Evolutionary conservation across 2,113 vertebrate genomes (phyloP).

Genomic region (Heptranchias perlo): DNA sequence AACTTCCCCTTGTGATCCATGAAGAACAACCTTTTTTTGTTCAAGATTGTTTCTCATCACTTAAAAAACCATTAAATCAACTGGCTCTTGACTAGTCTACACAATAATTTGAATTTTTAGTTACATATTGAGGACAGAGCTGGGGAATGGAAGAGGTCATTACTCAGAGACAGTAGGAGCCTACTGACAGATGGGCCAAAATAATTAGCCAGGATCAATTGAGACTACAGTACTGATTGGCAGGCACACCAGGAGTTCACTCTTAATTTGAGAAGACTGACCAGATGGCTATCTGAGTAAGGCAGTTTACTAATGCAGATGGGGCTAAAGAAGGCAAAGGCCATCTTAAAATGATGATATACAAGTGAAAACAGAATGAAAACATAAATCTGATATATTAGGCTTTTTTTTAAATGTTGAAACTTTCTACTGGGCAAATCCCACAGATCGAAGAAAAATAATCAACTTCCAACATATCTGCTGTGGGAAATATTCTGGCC

Average conservation of each 20-base stretch:
- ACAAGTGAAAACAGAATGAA: background rate
- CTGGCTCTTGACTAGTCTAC: background rate
- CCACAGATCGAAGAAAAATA: background rate
- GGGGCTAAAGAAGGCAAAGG: background rate
- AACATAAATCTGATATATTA: background rate
- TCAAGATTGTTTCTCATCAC: background rate
- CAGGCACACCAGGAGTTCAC: slow-evolving; percentile 5
- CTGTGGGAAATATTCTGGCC: background rate
- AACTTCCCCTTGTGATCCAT: background rate
- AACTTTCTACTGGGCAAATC: background rate
- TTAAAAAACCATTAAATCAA: background rate
- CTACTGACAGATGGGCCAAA: background rate
- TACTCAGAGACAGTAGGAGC: background rate
- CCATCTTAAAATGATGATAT: background rate
- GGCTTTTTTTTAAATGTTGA: background rate
- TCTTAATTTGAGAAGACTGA: slow-evolving; percentile 7
- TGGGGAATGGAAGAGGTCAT: background rate
- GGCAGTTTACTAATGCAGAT: slow-evolving; percentile 1
- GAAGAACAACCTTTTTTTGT: background rate
- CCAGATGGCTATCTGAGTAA: background rate
- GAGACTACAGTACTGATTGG: background rate
- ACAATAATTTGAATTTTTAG: background rate
- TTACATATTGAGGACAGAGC: background rate
- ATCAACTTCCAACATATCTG: background rate
- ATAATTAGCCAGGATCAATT: slow-evolving; percentile 25